Conservation (phyloP, 2,797 vertebrate species). For the Malacoraja senta region DNA sequence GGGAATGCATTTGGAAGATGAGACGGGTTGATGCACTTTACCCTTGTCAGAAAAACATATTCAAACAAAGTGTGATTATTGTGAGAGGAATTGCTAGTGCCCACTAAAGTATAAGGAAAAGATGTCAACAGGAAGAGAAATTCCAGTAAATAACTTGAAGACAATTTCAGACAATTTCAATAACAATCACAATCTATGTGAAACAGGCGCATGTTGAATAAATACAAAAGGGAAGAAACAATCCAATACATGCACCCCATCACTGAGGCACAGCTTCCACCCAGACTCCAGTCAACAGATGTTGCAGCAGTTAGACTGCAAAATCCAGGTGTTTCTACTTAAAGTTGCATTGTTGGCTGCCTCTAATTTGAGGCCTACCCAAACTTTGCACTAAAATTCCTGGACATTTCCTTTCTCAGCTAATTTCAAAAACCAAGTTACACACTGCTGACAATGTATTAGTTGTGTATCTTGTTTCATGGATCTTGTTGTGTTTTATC, state of each 20-base stretch:
- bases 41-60: background rate
- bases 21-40: background rate
- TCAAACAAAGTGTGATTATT: background rate
- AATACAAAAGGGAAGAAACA: background rate
- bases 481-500: too few species aligned
- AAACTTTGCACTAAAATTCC: background rate
- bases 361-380: background rate
- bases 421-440: background rate
- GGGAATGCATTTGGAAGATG: conserved; percentile 49
- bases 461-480: too few species aligned
- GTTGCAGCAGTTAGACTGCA: background rate
- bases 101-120: background rate
- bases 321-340: conserved; percentile 20
- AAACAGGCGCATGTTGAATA: background rate
- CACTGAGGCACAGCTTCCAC: background rate
- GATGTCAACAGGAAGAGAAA: background rate
- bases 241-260: background rate
- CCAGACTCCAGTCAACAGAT: background rate
- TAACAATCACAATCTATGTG: too few species aligned
- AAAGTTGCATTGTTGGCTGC: background rate
- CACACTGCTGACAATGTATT: background rate
- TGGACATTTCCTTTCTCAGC: background rate
- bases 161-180: background rate
- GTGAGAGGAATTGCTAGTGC: background rate
- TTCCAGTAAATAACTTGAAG: conserved; percentile 5